Percentiles rank a stretch among this genome's conserved stretches.
phyloP scores from a whole-genome alignment of 2,113 vertebrate genomes.

The Aplodontia rufa region DNA sequence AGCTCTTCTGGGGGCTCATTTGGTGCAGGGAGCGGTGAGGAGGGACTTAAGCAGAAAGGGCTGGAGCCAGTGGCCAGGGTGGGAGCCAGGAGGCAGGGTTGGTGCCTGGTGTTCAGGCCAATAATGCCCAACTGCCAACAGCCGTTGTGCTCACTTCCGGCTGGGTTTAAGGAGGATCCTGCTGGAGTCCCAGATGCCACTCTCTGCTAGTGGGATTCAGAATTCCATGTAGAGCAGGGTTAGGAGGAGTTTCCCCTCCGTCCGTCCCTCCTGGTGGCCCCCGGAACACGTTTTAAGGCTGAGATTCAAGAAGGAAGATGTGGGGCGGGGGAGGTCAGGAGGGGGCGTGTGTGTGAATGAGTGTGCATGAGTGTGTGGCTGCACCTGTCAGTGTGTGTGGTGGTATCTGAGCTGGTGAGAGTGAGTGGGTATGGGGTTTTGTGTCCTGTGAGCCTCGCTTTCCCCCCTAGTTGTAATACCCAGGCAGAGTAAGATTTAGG shows the following conservation, averaged over 20 bases:
- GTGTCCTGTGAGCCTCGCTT: background rate
- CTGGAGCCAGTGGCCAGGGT: slow-evolving; percentile 19
- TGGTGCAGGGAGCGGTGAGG: background rate
- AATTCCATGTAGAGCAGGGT: background rate
- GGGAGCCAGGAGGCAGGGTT: background rate
- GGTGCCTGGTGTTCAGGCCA: background rate
- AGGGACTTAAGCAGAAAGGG: slow-evolving; percentile 48
- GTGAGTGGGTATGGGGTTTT: too few relatives aligned
- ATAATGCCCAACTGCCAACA: background rate
- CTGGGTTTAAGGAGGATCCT: background rate
- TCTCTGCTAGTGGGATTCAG: background rate
- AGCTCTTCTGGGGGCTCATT: background rate
- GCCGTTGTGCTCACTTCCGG: background rate
- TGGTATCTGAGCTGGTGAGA: background rate
- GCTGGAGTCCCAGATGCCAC: background rate
- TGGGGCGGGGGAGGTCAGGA: background rate
- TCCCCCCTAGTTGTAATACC: background rate
- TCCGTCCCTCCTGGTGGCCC: background rate
- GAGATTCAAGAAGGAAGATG: background rate
- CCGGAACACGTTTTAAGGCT: background rate
- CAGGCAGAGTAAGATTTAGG: background rate
- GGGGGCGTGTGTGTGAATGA: background rate
- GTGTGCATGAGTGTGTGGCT: background rate
- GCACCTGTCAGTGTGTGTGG: background rate
- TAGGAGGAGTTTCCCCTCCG: background rate